Conservation (phyloP, 2,888 invertebrate species). For the Scaptomyza cyrtandrae region DNA sequence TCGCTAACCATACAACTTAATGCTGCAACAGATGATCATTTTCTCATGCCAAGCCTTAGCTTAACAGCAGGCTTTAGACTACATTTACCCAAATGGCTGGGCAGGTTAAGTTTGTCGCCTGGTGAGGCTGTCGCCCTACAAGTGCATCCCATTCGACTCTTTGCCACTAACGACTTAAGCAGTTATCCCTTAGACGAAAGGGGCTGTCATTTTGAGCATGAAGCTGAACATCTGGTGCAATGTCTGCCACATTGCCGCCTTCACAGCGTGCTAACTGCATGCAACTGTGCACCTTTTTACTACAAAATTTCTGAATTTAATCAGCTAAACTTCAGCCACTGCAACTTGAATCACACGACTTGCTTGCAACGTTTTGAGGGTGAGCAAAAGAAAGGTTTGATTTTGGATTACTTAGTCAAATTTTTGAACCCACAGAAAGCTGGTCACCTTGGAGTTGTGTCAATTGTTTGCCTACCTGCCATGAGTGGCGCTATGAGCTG, state of each 20-base stretch:
- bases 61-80: constrained; percentile 59
- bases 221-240: constrained; percentile 55
- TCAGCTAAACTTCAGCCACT: constrained; percentile 46
- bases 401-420: background rate
- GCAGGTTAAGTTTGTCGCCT: constrained; percentile 56
- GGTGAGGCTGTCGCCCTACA: constrained; percentile 54
- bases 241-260: constrained; percentile 73
- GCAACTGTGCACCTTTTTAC: constrained; percentile 73
- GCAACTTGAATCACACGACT: constrained; percentile 65
- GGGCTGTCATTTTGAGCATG: constrained; percentile 72
- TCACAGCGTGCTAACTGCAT: constrained; percentile 53
- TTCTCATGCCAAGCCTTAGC: constrained; percentile 43
- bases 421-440: constrained; percentile 10
- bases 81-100: constrained; percentile 65
- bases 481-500: constrained; percentile 61
- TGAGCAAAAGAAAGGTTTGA: constrained; percentile 39
- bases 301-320: constrained; percentile 14
- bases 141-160: constrained; percentile 48
- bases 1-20: constrained; percentile 71
- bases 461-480: constrained; percentile 73
- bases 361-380: constrained; percentile 72
- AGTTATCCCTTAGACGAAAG: constrained; percentile 56
- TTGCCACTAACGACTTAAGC: constrained; percentile 50
- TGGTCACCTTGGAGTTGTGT: constrained; percentile 56
- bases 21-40: constrained; percentile 58